phyloP scores from a whole-genome alignment of 2,888 invertebrate species.

The Ormyrus rosae region DNA sequence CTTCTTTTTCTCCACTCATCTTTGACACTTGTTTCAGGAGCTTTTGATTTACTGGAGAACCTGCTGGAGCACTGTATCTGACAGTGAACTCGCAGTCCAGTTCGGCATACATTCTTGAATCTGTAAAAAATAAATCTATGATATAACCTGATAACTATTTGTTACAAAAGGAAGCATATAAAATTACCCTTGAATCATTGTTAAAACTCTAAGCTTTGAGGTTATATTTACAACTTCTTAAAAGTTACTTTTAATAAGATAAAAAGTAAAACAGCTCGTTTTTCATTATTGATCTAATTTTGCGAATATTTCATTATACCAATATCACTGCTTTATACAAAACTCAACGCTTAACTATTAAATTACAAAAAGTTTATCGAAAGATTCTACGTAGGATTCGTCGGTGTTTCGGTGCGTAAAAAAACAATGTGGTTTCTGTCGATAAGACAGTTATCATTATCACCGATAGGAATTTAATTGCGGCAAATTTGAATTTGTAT shows the following conservation, averaged over 20 bases:
- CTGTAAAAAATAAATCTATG: constrained; percentile 26
- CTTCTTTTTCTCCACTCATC: constrained; percentile 78
- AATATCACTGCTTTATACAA: background rate
- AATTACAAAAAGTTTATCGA: background rate
- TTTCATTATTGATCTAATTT: constrained; percentile 13
- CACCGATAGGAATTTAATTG: too few relatives aligned
- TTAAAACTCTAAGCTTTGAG: constrained; percentile 20
- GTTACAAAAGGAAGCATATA: background rate
- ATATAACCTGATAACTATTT: background rate
- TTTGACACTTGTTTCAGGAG: constrained; percentile 52
- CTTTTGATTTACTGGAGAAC: constrained; percentile 1
- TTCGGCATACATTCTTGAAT: constrained; percentile 40
- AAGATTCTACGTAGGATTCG: background rate
- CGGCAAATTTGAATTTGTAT: too few relatives aligned
- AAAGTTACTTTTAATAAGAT: background rate
- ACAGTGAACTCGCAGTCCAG: constrained; percentile 32
- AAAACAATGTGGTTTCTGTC: background rate
- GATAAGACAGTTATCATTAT: too few relatives aligned
- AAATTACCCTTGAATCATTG: constrained; percentile 53
- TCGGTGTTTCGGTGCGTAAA: constrained; percentile 3
- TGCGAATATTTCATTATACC: too few relatives aligned
- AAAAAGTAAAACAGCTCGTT: background rate
- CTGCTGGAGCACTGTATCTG: constrained; percentile 15
- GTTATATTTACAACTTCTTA: constrained; percentile 43
- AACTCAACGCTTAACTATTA: background rate